A percentile compares a stretch with the other conserved stretches of the same genome.
These are phyloP conservation scores for Galagoides demidoff DNA, from an alignment of 2,797 vertebrate species.

Conservation along the genomic window DNA sequence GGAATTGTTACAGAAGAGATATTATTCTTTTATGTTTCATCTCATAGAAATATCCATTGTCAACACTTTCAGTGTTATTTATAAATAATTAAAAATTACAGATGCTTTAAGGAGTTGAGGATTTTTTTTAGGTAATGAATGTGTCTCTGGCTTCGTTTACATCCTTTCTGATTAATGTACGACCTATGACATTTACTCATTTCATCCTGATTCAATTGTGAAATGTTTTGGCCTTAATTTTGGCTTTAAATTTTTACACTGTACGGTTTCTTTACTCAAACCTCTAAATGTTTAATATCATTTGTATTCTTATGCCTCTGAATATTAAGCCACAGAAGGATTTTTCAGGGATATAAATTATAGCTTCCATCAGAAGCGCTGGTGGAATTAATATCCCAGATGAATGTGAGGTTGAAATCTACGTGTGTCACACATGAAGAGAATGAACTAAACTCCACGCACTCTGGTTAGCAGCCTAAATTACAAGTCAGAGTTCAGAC, in stretches of 20 bases:
- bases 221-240: conserved; percentile 81
- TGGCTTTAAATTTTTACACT: conserved; percentile 64
- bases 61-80: conserved; percentile 82
- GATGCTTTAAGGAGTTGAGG: conserved; percentile 11
- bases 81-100: conserved; percentile 81
- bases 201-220: conserved; percentile 82
- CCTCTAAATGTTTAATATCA: conserved; percentile 76
- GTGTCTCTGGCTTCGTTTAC: conserved; percentile 69
- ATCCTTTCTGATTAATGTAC: conserved; percentile 81
- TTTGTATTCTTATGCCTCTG: conserved; percentile 64
- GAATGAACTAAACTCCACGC: neutral
- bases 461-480: neutral
- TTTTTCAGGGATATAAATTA: conserved; percentile 58
- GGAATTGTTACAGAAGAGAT: neutral
- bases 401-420: conserved; percentile 18
- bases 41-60: conserved; percentile 77
- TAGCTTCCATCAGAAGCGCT: conserved; percentile 13
- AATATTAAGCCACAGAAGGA: conserved; percentile 62
- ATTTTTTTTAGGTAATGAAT: conserved; percentile 82
- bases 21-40: conserved; percentile 72
- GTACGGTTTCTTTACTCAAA: conserved; percentile 76
- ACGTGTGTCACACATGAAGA: neutral
- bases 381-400: conserved; percentile 54
- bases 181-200: conserved; percentile 77
- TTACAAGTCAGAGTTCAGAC: conserved; percentile 5